phyloP scores from a whole-genome alignment of 1,140 invertebrate species.

The Bombus impatiens region DNA sequence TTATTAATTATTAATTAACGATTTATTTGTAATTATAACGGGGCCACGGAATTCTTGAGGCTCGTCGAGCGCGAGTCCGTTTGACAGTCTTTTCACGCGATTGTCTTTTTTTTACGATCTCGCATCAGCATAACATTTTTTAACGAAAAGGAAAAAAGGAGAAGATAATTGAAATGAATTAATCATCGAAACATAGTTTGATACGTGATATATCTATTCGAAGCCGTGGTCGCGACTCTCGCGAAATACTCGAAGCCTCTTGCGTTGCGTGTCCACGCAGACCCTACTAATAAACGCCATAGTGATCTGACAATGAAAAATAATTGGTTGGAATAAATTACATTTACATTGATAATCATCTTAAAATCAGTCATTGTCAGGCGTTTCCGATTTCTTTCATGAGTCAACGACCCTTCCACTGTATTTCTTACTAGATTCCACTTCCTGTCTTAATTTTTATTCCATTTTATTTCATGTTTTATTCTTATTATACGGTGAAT shows the following conservation, averaged over 20 bases:
- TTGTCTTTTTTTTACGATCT: slow-evolving; percentile 28
- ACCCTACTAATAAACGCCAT: slow-evolving; percentile 75
- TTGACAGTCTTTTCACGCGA: slow-evolving; percentile 21
- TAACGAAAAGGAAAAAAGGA: neutral
- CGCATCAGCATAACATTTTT: slow-evolving; percentile 20
- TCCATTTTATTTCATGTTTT: neutral
- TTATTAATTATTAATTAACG: slow-evolving; percentile 72
- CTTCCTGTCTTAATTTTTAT: neutral
- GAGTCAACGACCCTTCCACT: neutral
- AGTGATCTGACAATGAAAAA: slow-evolving; percentile 66
- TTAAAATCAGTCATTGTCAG: neutral
- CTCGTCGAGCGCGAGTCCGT: slow-evolving; percentile 52
- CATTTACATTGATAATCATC: slow-evolving; percentile 67
- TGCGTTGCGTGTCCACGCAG: slow-evolving; percentile 57
- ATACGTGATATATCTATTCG: neutral
- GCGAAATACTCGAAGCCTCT: slow-evolving; percentile 44
- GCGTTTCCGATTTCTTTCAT: neutral
- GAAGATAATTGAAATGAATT: neutral
- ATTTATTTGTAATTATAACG: slow-evolving; percentile 69
- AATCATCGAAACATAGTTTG: neutral
- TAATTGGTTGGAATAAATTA: slow-evolving; percentile 75
- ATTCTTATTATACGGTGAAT: neutral
- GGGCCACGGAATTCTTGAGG: slow-evolving; percentile 51
- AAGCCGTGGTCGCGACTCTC: slow-evolving; percentile 10
- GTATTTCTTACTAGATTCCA: neutral